phyloP scores from a whole-genome alignment of 2,797 vertebrate genomes.

The Girardinus metallicus region DNA sequence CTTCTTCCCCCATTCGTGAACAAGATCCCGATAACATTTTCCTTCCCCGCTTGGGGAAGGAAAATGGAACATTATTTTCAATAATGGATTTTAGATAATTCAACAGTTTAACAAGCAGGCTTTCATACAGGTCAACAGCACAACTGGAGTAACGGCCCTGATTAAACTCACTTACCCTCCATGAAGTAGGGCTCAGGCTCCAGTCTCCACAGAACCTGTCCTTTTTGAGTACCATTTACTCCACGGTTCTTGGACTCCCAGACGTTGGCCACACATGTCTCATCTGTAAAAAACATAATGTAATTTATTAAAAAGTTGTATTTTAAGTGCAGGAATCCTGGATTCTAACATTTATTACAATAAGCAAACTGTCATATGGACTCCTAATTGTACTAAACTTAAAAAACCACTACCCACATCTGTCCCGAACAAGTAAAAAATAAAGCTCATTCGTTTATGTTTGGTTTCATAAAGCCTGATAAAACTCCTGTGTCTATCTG shows the following conservation, averaged over 20 bases:
- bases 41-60: no score
- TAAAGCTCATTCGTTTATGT: neutral
- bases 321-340: neutral
- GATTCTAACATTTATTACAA: neutral
- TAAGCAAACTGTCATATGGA: neutral
- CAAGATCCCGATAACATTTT: no score
- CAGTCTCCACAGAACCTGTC: conserved; percentile 95
- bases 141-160: no score
- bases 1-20: no score
- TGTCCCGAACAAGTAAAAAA: neutral
- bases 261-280: conserved; percentile 93
- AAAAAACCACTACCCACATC: neutral
- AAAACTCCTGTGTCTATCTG: neutral
- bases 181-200: conserved; percentile 95
- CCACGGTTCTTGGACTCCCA: conserved; percentile 99
- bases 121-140: neutral
- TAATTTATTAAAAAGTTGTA: neutral
- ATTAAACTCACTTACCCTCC: conserved; percentile 88
- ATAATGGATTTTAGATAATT: neutral
- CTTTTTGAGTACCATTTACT: conserved; percentile 94
- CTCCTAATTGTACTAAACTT: neutral
- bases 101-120: neutral
- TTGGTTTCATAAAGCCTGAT: neutral
- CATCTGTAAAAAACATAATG: conserved; percentile 81
- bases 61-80: neutral